A percentile compares a stretch with the other conserved stretches of the same genome.
phyloP scores from a whole-genome alignment of 2,797 vertebrate genomes.

The Simalia tracyae region DNA sequence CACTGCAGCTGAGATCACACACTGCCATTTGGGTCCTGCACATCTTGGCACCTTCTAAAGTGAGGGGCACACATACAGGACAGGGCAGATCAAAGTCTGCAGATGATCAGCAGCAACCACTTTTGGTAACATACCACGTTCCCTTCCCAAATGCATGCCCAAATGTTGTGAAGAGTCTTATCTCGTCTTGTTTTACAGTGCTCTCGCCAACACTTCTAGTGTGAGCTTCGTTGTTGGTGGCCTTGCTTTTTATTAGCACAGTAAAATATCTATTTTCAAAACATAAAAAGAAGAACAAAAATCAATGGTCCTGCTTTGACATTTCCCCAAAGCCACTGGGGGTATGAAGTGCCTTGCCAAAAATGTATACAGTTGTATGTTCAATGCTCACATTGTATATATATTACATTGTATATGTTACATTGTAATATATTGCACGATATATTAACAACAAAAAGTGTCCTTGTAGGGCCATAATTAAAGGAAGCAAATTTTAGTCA shows the following conservation, averaged over 20 bases:
- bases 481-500: neutral
- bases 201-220: slow-evolving; percentile 40
- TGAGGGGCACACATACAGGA: slow-evolving; percentile 31
- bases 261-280: slow-evolving; percentile 44
- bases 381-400: slow-evolving; percentile 21
- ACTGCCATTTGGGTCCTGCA: slow-evolving; percentile 33
- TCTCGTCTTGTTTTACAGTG: slow-evolving; percentile 39
- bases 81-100: slow-evolving; percentile 10
- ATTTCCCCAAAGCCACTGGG: slow-evolving; percentile 31
- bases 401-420: neutral
- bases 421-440: slow-evolving; percentile 5
- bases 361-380: slow-evolving; percentile 17
- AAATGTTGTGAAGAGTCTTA: slow-evolving; percentile 54
- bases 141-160: slow-evolving; percentile 25
- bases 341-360: slow-evolving; percentile 43
- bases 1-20: slow-evolving; percentile 16
- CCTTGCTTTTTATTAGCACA: slow-evolving; percentile 41
- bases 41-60: slow-evolving; percentile 45
- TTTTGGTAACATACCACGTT: neutral
- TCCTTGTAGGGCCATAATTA: slow-evolving; percentile 27
- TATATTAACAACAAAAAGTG: slow-evolving; percentile 31
- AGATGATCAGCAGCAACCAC: slow-evolving; percentile 32
- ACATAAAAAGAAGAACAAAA: neutral
- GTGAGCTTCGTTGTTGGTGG: slow-evolving; percentile 16
- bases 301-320: neutral